Evolutionary conservation across 2,888 invertebrate genomes (phyloP), one percentile per base, ranked within the genome.

Genomic region (Litoditis marina): DNA sequence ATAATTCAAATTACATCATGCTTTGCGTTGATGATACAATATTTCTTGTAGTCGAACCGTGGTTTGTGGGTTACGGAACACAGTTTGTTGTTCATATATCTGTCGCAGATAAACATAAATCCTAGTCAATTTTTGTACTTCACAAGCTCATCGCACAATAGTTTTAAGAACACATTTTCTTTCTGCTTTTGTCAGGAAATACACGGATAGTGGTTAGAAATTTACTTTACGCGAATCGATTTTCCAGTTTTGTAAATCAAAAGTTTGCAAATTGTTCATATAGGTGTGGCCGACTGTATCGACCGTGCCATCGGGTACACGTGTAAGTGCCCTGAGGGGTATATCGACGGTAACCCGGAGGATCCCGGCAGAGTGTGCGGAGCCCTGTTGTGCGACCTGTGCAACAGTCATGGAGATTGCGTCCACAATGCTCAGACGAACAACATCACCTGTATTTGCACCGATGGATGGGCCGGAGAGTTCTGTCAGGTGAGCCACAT

Each of bases 371-470:
- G 80, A 49, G 76, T 81, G 22, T 81, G 81, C 61, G 80, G 77
- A 69, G 79, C 80, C 2, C 66, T 78, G 13, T 64, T 78, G 13
- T 82, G 81, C 60, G 79, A 78, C 66, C 59, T 79, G 61, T 81
- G 81, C 65, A 78, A 81, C 54, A 65, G 68, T 30, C 76, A 74
- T 44, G 76, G 76, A 7, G 79, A 79, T 61, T 80, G 80, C 67
- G 78, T 81, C 7, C 80, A 80, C 67, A 77, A 79, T 53, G 67
- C 81, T 0, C 67, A 69, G 4, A 81, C 79, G 36, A 79, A 78
- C 56, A 82, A 80, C 63, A 72, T 80, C 47, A 82, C 81, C 39
- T 81, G 81, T 54, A 69, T 77, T 19, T 81, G 81, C 63, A 73
- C 75, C 16, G 81, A 81, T 57, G 81, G 81, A 44, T 81, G 77